Base-by-base conservation (phyloP, 2,113 vertebrate species). In the Xiphophorus couchianus region DNA sequence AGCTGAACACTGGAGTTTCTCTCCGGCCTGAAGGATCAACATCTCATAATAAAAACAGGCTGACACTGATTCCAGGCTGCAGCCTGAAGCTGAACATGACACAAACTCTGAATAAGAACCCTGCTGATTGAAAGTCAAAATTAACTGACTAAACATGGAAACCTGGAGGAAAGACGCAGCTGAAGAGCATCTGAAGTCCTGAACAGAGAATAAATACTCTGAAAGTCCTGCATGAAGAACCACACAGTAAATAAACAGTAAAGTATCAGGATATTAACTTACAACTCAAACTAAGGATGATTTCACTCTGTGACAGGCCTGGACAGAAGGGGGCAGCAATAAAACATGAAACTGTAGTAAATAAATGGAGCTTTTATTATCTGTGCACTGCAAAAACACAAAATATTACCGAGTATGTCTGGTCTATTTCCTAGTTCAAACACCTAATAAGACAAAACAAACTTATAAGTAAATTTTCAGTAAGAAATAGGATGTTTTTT, bases 11-110 rank as follows among this genome's bases (percentile, higher is more conserved):
- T 51, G 35, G 0, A 71, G 54, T 35, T 31, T 10, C 17, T 51
- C 42, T 73, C 7, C 62, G 62, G 82, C 82, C 82, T 48, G 1
- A 10, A 74, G 84, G 76, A 83, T 37, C 76, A 80, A 80, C 84
- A 80, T 14, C 30, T 73, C 27, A 68, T 66, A 37, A 42, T 42
- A 75, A 67, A 72, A 62, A 0, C 70, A 12, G 8, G 3, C 31
- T 10, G 77, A 81, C 75, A 64, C 10, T 48, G 78, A 82, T 80
- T 35, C 29, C 30, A 13, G 2, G 76, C 81, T 82, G 84, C 68
- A 70, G 30, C 81, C 76, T 27, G 17, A 17, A 86, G 78, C 51
- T 31, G 51, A 39, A 79, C 71, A 84, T 71, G 70, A 77, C 61
- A 78, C 65, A 61, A 80, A 13, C 48, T 72, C 27, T 14, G 39